These are phyloP conservation scores for Emydura subglobosa DNA, from an alignment of 2,113 vertebrate species.

Conservation along the genomic window DNA sequence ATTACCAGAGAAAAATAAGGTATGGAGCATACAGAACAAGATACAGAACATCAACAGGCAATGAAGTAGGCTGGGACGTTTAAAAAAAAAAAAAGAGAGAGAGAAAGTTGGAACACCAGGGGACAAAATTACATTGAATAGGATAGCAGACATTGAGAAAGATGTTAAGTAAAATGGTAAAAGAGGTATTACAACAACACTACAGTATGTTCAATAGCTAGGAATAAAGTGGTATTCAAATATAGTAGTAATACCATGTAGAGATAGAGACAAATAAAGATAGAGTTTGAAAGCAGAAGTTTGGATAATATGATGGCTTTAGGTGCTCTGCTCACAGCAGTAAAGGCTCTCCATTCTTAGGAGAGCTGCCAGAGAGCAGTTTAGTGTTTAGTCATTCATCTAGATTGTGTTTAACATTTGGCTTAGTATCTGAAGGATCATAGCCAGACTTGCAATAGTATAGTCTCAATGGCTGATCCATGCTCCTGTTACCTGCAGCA, in stretches of 20 bases:
- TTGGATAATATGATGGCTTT: constrained; percentile 4
- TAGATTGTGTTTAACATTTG: constrained; percentile 59
- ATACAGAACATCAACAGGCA: not conserved
- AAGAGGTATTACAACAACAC: not conserved
- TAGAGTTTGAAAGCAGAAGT: not conserved
- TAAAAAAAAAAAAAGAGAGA: too few relatives aligned
- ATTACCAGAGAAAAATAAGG: not conserved
- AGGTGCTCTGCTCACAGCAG: constrained; percentile 5
- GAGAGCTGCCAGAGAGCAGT: constrained; percentile 1
- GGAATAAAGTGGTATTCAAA: not conserved
- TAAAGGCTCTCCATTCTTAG: not conserved
- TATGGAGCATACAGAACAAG: not conserved
- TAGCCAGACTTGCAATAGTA: constrained; percentile 11
- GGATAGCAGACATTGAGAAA: not conserved
- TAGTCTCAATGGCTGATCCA: constrained; percentile 8
- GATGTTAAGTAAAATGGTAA: not conserved
- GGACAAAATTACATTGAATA: not conserved
- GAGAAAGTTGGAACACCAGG: not conserved
- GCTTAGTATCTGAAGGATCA: constrained; percentile 53
- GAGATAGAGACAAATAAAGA: not conserved
- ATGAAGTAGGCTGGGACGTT: not conserved
- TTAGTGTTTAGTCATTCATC: constrained; percentile 36
- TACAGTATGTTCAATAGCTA: not conserved
- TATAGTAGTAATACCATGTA: not conserved
- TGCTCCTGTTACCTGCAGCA: constrained; percentile 45